Conservation (phyloP, 2,113 vertebrate species). For the Dolichotis patagonum region DNA sequence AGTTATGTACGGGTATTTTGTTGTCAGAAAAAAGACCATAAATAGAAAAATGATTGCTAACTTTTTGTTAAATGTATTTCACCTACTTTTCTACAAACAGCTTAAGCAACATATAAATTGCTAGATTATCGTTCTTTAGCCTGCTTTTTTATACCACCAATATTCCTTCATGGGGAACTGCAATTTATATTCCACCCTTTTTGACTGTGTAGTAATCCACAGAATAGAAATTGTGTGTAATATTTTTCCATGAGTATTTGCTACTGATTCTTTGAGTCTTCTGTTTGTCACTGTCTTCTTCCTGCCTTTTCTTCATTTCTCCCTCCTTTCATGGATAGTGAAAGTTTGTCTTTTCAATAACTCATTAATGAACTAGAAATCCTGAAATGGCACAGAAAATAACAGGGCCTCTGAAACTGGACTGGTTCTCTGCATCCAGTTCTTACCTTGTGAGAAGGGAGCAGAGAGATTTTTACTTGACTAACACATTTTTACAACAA, state of each 20-base stretch:
- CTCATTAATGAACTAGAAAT: not conserved
- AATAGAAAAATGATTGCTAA: not conserved
- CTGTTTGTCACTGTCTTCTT: not conserved
- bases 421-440: not conserved
- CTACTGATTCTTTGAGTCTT: not conserved
- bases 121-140: not conserved
- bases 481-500: not conserved
- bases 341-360: not conserved
- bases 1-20: not conserved
- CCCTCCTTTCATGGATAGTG: not conserved
- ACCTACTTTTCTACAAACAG: not conserved
- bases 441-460: not conserved
- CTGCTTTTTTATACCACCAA: not conserved
- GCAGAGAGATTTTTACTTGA: not conserved
- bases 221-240: not conserved
- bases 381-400: not conserved
- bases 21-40: not conserved
- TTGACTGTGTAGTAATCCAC: not conserved
- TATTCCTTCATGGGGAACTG: not conserved
- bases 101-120: not conserved
- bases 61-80: not conserved
- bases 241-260: not conserved
- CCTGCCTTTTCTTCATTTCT: not conserved
- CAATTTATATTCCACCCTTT: not conserved
- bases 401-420: not conserved